Evolutionary conservation across 2,797 vertebrate genomes (phyloP), one percentile per base, ranked within the genome.

Genomic region (Selene dorsalis): DNA sequence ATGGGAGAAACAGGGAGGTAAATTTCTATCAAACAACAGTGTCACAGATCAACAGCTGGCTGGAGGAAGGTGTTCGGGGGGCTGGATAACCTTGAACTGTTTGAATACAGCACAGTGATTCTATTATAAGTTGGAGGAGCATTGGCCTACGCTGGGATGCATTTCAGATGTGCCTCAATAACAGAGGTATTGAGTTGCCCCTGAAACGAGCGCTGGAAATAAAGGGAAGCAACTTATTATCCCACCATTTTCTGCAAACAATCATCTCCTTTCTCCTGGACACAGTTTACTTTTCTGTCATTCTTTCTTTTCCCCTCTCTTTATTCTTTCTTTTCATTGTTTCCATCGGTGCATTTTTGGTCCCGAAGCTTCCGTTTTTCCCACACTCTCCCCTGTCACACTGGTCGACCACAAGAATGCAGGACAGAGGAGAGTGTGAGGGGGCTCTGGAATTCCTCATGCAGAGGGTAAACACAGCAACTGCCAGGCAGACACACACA

Each of bases 381-480:
- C 96, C 97, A 98, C 97, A 98, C 96, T 98, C 95, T 95, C 95
- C 95, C 95, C 94, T 96, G 96, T 97, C 97, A 97, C 94, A 96
- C 94, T 95, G 94, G 95, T 95, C 95, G 94, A 96, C 97, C 97
- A 92, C 96, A 98, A 97, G 96, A 97, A 99, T 97, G 96, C 95
- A 96, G 94, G 93, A 95, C 94, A 95, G 95, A 94, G 87, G 93
- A 96, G 95, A 95, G 95, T 95, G 95, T 93, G 95, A 96, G 94
- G 93, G 94, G 96, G 94, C 92, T 94, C 95, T 95, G 95, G 96
- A 96, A 96, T 96, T 96, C 95, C 95, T 94, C 95, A 96, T 95
- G 91, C 90, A 90, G 93, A 95, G 96, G 93, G 96, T 96, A 96
- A 96, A 96, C 95, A 96, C 93, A 83, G 91, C 79, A 80, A 89